Conservation (phyloP, 2,113 vertebrate species). For the Gymnobelideus leadbeateri region DNA sequence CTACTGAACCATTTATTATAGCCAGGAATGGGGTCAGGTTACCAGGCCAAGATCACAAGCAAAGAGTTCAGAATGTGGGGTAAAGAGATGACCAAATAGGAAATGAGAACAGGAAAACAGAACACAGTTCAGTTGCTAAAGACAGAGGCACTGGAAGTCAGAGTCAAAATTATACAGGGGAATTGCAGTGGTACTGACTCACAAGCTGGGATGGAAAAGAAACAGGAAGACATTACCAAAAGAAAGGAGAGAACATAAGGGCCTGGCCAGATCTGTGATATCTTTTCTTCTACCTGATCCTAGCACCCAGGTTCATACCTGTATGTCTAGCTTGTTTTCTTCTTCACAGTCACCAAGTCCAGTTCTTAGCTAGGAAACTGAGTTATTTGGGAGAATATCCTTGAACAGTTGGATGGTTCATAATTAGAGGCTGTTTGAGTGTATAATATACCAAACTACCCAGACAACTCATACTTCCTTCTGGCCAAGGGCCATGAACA, state of each 20-base stretch:
- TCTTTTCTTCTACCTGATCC: not conserved
- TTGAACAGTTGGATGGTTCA: not conserved
- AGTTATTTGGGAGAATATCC: constrained; percentile 16
- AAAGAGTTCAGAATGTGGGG: not conserved
- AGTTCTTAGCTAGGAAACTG: not conserved
- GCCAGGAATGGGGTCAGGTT: no score
- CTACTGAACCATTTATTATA: not conserved
- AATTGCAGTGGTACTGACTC: not conserved
- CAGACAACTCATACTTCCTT: not conserved
- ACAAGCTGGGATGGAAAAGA: not conserved
- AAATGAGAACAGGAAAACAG: not conserved
- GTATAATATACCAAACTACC: not conserved
- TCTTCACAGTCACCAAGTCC: not conserved
- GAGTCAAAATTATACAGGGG: not conserved
- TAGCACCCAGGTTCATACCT: not conserved
- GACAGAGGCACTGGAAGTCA: not conserved
- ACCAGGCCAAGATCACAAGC: not conserved
- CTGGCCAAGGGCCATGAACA: not conserved
- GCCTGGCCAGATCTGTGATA: not conserved
- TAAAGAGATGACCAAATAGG: not conserved
- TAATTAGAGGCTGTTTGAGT: not conserved
- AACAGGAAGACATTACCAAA: not conserved
- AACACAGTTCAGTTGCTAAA: not conserved
- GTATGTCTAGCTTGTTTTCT: not conserved
- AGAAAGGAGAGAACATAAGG: not conserved